Percentiles rank a stretch among this genome's conserved stretches.
Evolutionary conservation across 1,140 invertebrate genomes (phyloP).

Genomic region (Bombus superbus): DNA sequence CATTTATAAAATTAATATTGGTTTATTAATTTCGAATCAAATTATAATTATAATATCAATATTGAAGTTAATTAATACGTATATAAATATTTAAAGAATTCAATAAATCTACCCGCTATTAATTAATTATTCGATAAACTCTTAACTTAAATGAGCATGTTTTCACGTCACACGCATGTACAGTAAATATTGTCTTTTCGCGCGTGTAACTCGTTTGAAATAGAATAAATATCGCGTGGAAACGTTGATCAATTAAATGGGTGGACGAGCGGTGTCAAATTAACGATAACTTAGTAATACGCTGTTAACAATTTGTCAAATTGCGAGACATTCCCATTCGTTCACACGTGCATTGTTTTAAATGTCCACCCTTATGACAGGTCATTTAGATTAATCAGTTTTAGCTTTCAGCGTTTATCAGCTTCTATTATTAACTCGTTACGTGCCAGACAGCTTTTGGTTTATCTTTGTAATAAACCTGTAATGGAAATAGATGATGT

Average conservation of each 20-base stretch:
- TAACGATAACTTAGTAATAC: conserved; percentile 34
- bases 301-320: conserved; percentile 22
- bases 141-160: neutral
- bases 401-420: neutral
- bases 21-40: neutral
- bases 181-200: neutral
- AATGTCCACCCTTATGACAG: neutral
- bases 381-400: neutral
- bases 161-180: neutral
- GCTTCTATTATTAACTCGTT: neutral
- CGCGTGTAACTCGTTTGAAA: neutral
- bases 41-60: neutral
- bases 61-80: too few relatives aligned
- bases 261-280: conserved; percentile 2
- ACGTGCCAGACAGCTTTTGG: neutral
- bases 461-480: neutral
- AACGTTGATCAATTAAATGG: neutral
- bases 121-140: neutral
- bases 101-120: neutral
- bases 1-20: neutral
- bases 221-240: neutral
- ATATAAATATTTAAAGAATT: too few relatives aligned
- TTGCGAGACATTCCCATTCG: neutral
- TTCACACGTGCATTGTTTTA: neutral
- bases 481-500: neutral